Percentiles rank a stretch among this genome's conserved stretches.
Conservation (phyloP, 2,797 vertebrate species). For the Microtus californicus region DNA sequence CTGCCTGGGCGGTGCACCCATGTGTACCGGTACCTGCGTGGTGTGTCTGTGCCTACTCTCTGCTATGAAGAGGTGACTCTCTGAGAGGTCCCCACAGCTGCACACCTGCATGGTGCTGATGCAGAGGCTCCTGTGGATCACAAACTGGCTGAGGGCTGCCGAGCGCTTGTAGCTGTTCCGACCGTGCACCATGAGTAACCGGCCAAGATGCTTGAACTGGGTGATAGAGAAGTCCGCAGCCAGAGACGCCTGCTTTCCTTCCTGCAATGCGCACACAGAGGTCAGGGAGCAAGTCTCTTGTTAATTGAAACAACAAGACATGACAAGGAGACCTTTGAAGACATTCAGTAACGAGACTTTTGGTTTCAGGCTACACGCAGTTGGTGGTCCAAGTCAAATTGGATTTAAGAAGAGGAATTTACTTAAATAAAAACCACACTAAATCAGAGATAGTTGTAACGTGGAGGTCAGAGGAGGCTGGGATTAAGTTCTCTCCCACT, state of each 20-base stretch:
- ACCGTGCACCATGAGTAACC: slow-evolving; percentile 98
- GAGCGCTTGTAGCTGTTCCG: slow-evolving; percentile 99
- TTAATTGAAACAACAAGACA: slow-evolving; percentile 69
- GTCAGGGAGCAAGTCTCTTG: slow-evolving; percentile 27
- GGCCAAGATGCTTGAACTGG: slow-evolving; percentile 97
- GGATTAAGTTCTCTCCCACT: neutral
- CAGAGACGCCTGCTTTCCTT: slow-evolving; percentile 98
- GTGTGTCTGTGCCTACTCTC: neutral
- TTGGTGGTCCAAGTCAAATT: slow-evolving; percentile 71
- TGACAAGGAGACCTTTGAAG: slow-evolving; percentile 22
- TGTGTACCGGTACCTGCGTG: neutral
- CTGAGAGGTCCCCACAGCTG: no score
- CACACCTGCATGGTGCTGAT: slow-evolving; percentile 99
- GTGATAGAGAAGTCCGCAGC: slow-evolving; percentile 99
- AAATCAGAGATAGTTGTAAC: slow-evolving; percentile 36
- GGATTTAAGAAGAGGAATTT: slow-evolving; percentile 66
- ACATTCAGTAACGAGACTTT: slow-evolving; percentile 35
- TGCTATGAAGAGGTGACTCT: neutral
- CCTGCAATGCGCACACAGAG: slow-evolving; percentile 86
- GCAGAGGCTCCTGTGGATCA: slow-evolving; percentile 98
- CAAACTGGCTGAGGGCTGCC: slow-evolving; percentile 98
- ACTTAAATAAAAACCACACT: slow-evolving; percentile 70
- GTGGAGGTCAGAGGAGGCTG: slow-evolving; percentile 18
- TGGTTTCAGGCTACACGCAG: slow-evolving; percentile 52
- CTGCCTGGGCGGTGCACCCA: neutral